A percentile compares a stretch with the other conserved stretches of the same genome.
Evolutionary conservation across 1,140 invertebrate species (phyloP).

Genomic region (Calephelis nemesis): DNA sequence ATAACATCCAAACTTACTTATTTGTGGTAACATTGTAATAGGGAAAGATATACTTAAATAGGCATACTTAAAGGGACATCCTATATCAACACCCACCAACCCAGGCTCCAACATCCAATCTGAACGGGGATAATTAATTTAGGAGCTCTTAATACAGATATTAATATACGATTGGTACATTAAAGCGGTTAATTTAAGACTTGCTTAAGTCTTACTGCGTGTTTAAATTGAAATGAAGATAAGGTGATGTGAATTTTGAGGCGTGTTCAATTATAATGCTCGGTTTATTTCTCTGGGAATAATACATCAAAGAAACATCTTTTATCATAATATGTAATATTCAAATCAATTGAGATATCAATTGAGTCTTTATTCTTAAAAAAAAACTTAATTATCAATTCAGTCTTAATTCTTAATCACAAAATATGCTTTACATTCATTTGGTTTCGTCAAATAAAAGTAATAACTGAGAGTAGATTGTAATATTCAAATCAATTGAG

Average conservation of each 20-base stretch:
- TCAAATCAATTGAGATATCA: neutral
- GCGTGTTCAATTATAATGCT: constrained; percentile 12
- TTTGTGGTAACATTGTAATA: no score
- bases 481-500: neutral
- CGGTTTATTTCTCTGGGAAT: constrained; percentile 14
- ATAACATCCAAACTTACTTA: no score
- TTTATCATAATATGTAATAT: constrained; percentile 6
- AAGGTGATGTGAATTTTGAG: constrained; percentile 14
- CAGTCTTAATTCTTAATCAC: no score
- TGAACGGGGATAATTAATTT: constrained; percentile 62
- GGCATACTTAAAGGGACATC: neutral
- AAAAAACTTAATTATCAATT: neutral
- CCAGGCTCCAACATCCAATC: constrained; percentile 57
- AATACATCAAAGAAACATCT: constrained; percentile 11
- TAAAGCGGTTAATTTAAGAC: constrained; percentile 37
- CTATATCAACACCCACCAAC: constrained; percentile 64
- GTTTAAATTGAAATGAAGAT: constrained; percentile 33
- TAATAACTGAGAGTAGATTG: no score
- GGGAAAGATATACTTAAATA: no score
- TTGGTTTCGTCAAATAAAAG: no score
- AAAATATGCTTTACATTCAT: no score
- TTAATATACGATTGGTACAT: constrained; percentile 30
- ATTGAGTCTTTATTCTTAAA: neutral
- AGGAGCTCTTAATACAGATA: constrained; percentile 38
- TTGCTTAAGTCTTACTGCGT: constrained; percentile 33